Percentiles rank a stretch among this genome's conserved stretches.
Evolutionary conservation across 2,888 invertebrate species (phyloP).

Genomic region (Chaetogeoica ovagalla): DNA sequence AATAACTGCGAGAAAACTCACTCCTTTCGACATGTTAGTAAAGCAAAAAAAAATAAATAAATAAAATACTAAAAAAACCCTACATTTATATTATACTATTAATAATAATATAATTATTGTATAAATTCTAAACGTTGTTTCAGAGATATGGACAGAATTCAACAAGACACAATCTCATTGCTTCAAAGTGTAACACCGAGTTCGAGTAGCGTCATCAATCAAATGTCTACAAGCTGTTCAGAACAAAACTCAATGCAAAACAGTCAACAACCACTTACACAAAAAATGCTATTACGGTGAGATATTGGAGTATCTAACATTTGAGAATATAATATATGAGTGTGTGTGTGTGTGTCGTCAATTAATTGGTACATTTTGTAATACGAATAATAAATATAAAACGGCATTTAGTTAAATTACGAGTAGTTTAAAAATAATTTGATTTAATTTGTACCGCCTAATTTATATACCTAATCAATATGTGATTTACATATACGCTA

Average conservation of each 20-base stretch:
- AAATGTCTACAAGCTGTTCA: background rate
- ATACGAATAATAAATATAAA: too few relatives aligned
- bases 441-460: background rate
- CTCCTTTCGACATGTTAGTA: conserved; percentile 56
- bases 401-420: too few relatives aligned
- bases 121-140: background rate
- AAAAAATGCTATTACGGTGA: conserved; percentile 54
- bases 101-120: background rate
- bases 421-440: too few relatives aligned
- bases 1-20: conserved; percentile 55
- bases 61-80: background rate
- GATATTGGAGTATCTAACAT: background rate
- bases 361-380: background rate
- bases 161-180: background rate
- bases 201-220: background rate
- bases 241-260: conserved; percentile 32
- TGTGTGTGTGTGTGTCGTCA: background rate
- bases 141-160: conserved; percentile 2
- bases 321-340: background rate
- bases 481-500: background rate
- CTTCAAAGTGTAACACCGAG: conserved; percentile 11
- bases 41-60: too few relatives aligned
- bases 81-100: too few relatives aligned
- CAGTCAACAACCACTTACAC: conserved; percentile 53
- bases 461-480: background rate